phyloP scores from a whole-genome alignment of 2,888 invertebrate species.

The Erynnis tages region DNA sequence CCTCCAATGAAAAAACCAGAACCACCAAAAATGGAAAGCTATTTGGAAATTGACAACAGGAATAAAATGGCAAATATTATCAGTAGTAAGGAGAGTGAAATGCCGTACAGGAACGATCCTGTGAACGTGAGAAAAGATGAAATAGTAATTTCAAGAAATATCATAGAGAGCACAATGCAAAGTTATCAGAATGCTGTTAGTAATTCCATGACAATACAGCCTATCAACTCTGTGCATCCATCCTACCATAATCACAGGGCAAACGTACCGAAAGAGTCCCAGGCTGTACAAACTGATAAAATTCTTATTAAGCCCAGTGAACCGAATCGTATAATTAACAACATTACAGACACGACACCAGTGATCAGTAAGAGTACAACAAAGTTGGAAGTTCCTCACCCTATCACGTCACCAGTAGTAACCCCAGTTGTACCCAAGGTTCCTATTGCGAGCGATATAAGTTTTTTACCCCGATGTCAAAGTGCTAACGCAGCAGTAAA shows the following conservation, averaged over 20 bases:
- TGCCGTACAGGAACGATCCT: slow-evolving; percentile 61
- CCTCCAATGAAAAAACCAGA: slow-evolving; percentile 58
- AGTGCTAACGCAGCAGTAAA: slow-evolving; percentile 71
- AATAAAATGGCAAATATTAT: slow-evolving; percentile 51
- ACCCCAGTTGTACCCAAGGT: slow-evolving; percentile 73
- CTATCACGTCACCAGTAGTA: slow-evolving; percentile 74
- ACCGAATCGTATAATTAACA: slow-evolving; percentile 52
- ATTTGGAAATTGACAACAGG: slow-evolving; percentile 55
- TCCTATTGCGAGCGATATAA: slow-evolving; percentile 65
- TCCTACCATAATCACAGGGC: slow-evolving; percentile 63
- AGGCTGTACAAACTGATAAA: slow-evolving; percentile 69
- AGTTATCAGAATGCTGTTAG: slow-evolving; percentile 60
- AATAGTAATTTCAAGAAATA: slow-evolving; percentile 63
- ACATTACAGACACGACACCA: slow-evolving; percentile 53
- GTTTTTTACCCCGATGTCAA: slow-evolving; percentile 73
- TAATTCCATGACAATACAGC: slow-evolving; percentile 72
- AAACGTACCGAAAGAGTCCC: slow-evolving; percentile 63
- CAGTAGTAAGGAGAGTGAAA: slow-evolving; percentile 59
- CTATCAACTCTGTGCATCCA: slow-evolving; percentile 63
- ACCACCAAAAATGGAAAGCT: slow-evolving; percentile 59
- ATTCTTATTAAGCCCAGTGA: slow-evolving; percentile 57
- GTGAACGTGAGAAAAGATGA: slow-evolving; percentile 64
- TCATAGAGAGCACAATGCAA: slow-evolving; percentile 61
- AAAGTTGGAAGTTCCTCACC: slow-evolving; percentile 74
- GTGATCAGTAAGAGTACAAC: slow-evolving; percentile 64